phyloP scores from a whole-genome alignment of 2,113 vertebrate species.

The Craseonycteris thonglongyai region DNA sequence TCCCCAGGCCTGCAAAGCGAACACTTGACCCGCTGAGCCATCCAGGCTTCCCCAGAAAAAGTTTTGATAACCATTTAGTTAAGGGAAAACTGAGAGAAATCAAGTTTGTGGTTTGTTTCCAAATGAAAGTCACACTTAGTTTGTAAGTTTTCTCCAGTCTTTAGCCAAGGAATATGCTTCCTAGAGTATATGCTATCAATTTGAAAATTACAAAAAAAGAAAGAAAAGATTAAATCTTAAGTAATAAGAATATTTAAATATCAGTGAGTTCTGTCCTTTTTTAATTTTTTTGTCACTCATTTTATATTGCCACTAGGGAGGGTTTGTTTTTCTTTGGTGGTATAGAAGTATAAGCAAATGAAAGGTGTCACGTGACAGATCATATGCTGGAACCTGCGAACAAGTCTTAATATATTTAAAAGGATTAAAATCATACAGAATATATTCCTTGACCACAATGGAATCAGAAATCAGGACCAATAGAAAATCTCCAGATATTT shows the following conservation, averaged over 20 bases:
- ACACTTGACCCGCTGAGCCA: too few species aligned
- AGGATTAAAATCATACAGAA: neutral
- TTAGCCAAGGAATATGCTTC: neutral
- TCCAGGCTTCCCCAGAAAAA: too few species aligned
- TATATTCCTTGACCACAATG: neutral
- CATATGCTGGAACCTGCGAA: neutral
- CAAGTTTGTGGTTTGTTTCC: neutral
- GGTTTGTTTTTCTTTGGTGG: neutral
- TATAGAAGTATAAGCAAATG: neutral
- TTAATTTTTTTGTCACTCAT: neutral
- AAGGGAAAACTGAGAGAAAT: neutral
- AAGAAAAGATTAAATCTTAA: neutral
- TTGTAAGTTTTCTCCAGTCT: neutral
- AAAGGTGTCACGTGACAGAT: neutral
- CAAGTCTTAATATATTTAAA: neutral
- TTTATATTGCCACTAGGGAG: neutral
- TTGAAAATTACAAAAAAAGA: neutral
- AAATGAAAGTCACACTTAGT: conserved; percentile 29
- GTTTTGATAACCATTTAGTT: neutral
- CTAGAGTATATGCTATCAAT: neutral
- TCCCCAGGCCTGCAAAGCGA: too few species aligned
- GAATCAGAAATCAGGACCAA: neutral
- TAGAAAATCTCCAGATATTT: neutral
- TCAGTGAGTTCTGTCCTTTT: neutral
- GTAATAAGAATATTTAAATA: neutral